These are phyloP conservation scores for Gopherus flavomarginatus DNA, from an alignment of 2,113 vertebrate genomes.

Conservation along the genomic window DNA sequence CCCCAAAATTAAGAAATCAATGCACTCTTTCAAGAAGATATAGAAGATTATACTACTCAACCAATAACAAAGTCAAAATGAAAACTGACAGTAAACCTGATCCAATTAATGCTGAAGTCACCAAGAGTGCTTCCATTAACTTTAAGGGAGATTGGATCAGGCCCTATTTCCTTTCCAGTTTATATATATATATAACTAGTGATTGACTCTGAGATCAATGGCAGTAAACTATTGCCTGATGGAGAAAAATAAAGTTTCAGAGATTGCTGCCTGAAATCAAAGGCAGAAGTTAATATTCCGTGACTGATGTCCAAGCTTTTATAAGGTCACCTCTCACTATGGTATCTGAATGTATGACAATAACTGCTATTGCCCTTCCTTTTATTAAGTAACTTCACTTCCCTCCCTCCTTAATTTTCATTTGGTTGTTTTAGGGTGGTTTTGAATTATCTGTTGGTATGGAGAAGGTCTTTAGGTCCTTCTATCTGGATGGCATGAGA, in stretches of 20 bases:
- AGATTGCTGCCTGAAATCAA: accelerated
- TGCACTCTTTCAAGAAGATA: not conserved
- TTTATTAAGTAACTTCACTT: not conserved
- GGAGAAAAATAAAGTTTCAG: not conserved
- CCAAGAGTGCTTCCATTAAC: not conserved
- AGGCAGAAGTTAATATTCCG: not conserved
- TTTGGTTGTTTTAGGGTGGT: not conserved
- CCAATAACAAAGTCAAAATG: not conserved
- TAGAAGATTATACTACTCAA: not conserved
- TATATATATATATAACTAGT: not conserved
- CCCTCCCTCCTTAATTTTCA: not conserved
- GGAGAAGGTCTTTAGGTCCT: not conserved
- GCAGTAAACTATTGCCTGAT: not conserved
- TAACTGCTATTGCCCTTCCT: not conserved
- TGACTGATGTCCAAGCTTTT: not conserved
- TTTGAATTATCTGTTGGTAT: not conserved
- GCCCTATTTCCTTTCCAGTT: not conserved
- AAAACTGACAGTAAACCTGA: not conserved
- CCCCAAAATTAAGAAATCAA: not conserved
- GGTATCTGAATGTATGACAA: not conserved
- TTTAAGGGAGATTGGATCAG: not conserved
- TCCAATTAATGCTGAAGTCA: not conserved
- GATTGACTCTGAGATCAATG: not conserved
- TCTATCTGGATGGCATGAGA: not conserved
- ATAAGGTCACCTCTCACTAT: not conserved